Conservation (phyloP, 2,888 invertebrate genomes). For the Mellilla xanthometata region DNA sequence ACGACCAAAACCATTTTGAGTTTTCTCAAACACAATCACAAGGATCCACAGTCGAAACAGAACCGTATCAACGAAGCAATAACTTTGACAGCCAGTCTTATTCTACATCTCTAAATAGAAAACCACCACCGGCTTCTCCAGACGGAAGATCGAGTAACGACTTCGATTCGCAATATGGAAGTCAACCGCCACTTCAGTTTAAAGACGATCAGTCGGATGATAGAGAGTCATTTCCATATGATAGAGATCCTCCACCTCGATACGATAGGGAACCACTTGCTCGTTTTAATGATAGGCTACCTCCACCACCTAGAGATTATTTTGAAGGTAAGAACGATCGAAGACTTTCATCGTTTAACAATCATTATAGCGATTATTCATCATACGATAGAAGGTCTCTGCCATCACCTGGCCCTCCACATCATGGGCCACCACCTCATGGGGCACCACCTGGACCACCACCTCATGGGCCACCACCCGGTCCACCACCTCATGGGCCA, state of each 20-base stretch:
- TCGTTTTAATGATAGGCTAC: slow-evolving; percentile 12
- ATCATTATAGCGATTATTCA: slow-evolving; percentile 7
- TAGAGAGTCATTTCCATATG: slow-evolving; percentile 2
- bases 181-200: slow-evolving; percentile 1
- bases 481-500: slow-evolving; percentile 10
- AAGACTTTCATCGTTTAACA: slow-evolving; percentile 22
- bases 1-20: slow-evolving; percentile 4
- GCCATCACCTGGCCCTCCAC: slow-evolving; percentile 6
- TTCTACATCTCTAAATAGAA: not conserved
- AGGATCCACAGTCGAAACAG: not conserved
- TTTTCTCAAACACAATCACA: not conserved
- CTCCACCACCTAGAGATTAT: slow-evolving; percentile 17
- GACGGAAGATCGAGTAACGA: not conserved
- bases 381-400: slow-evolving; percentile 15
- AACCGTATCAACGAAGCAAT: not conserved
- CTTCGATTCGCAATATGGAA: not conserved
- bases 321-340: slow-evolving; percentile 18
- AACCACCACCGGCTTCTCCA: not conserved
- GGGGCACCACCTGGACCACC: not conserved
- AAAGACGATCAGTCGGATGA: slow-evolving; percentile 2
- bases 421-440: slow-evolving; percentile 11
- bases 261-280: slow-evolving; percentile 2
- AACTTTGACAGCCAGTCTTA: not conserved
- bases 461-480: slow-evolving; percentile 7
- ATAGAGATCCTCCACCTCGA: slow-evolving; percentile 11